phyloP scores from a whole-genome alignment of 1,140 invertebrate genomes.

The Lanistes nyassanus region DNA sequence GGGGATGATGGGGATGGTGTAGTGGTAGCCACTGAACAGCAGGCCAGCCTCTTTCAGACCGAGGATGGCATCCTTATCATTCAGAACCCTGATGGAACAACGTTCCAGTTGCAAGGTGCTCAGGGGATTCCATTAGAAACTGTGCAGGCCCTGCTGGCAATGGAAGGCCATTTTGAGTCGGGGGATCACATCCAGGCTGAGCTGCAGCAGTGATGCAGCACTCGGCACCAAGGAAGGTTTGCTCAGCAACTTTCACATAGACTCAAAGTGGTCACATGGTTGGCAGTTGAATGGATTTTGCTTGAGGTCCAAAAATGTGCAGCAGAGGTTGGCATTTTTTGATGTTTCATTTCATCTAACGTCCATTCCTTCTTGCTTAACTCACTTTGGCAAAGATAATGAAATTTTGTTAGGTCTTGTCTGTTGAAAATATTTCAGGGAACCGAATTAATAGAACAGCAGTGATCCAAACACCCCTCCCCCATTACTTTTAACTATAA shows the following conservation, averaged over 20 bases:
- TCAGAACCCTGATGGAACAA: conserved; percentile 55
- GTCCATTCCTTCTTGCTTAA: no score
- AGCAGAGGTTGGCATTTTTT: background rate
- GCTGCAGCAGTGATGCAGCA: conserved; percentile 19
- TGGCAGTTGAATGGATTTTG: no score
- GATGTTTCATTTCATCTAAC: no score
- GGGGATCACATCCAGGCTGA: conserved; percentile 28
- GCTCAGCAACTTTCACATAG: background rate
- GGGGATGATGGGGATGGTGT: conserved; percentile 3
- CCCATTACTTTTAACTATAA: no score
- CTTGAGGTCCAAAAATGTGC: background rate
- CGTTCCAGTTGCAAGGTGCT: conserved; percentile 57
- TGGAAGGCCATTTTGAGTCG: conserved; percentile 41
- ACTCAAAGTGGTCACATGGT: background rate
- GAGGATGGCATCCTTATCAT: conserved; percentile 56
- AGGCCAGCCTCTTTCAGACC: conserved; percentile 56
- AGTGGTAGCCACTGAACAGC: conserved; percentile 22
- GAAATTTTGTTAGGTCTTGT: no score
- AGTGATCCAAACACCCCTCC: background rate
- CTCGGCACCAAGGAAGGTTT: background rate
- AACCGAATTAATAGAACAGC: background rate
- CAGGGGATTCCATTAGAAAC: conserved; percentile 59
- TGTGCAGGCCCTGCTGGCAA: conserved; percentile 58
- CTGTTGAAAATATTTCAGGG: background rate
- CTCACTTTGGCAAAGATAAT: no score